Base-by-base conservation (phyloP, 1,140 invertebrate species). In the Drosophila orena region DNA sequence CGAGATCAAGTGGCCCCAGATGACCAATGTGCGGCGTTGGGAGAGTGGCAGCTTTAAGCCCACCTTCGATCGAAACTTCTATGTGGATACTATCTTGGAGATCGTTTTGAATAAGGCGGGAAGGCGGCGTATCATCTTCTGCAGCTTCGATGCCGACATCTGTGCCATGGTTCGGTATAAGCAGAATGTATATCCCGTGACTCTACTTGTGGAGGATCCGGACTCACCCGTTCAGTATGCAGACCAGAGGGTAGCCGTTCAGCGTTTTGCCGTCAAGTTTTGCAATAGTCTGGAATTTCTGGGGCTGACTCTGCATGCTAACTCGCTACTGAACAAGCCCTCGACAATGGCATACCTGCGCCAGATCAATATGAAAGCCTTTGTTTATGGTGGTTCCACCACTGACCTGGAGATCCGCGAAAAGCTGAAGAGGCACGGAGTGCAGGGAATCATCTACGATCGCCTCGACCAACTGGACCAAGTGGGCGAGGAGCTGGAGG, bases 1-100 rank as follows among this genome's bases (percentile, higher is more conserved):
- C 69, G 98, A 99, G 93, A 95, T 99, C 14, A 99, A 99, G 92
- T 98, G 97, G 96, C 97, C 97, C 0, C 97, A 97, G 95, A 94
- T 96, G 78, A 91, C 96, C 17, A 90, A 95, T 22, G 94, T 95
- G 91, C 95, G 97, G 92, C 97, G 97, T 38, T 96, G 96, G 8
- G 96, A 96, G 93, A 96, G 97, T 83, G 92, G 97, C 30, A 57
- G 78, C 5, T 81, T 75, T 7, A 57, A 64, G 53, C 86, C 96
- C 95, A 10, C 96, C 96, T 78, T 91, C 81, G 98, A 99, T 93
- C 94, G 98, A 77, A 99, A 99, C 90, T 92, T 95, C 47, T 98
- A 97, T 92, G 93, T 99, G 68, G 98, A 99, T 93, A 78, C 93
- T 77, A 93, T 94, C 53, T 93, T 99, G 12, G 95, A 96, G 91